These are phyloP conservation scores for Dermolepida albohirtum DNA, from an alignment of 2,888 invertebrate species.

Conservation along the genomic window DNA sequence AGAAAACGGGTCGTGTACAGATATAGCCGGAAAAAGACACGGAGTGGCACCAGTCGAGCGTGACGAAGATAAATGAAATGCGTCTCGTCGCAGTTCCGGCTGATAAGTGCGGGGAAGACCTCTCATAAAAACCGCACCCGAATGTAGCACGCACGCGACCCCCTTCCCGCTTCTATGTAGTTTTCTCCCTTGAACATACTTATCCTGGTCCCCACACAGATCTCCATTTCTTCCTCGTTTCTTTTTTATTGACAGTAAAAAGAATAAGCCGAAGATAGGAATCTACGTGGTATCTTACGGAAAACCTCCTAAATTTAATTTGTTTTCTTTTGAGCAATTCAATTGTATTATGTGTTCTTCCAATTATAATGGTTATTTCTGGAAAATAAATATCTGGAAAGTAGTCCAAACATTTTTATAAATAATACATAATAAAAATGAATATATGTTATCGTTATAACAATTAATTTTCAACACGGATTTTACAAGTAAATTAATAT, in stretches of 20 bases:
- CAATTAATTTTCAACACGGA: too few relatives aligned
- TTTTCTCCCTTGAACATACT: slow-evolving; percentile 17
- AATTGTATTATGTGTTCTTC: slow-evolving; percentile 8
- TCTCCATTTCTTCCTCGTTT: slow-evolving; percentile 22
- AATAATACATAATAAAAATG: too few relatives aligned
- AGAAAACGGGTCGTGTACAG: slow-evolving; percentile 30
- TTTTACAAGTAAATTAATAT: too few relatives aligned
- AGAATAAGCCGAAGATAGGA: slow-evolving; percentile 31
- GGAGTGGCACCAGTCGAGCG: slow-evolving; percentile 62
- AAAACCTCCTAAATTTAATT: slow-evolving; percentile 27
- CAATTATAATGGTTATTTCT: not conserved
- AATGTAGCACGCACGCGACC: slow-evolving; percentile 46
- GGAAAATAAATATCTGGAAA: not conserved
- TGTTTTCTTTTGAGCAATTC: slow-evolving; percentile 11
- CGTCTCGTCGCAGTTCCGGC: slow-evolving; percentile 50
- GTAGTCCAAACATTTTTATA: too few relatives aligned
- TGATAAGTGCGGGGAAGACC: slow-evolving; percentile 45
- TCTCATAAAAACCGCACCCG: slow-evolving; percentile 50
- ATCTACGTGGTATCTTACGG: slow-evolving; percentile 29
- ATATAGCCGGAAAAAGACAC: slow-evolving; percentile 47
- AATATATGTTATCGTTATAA: too few relatives aligned
- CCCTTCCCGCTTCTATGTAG: slow-evolving; percentile 4
- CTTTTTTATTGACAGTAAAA: slow-evolving; percentile 36
- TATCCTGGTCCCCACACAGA: slow-evolving; percentile 7
- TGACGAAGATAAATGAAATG: slow-evolving; percentile 64